A percentile compares a stretch with the other conserved stretches of the same genome.
Evolutionary conservation across 2,888 invertebrate species (phyloP).

Genomic region (Neoaliturus tenellus): DNA sequence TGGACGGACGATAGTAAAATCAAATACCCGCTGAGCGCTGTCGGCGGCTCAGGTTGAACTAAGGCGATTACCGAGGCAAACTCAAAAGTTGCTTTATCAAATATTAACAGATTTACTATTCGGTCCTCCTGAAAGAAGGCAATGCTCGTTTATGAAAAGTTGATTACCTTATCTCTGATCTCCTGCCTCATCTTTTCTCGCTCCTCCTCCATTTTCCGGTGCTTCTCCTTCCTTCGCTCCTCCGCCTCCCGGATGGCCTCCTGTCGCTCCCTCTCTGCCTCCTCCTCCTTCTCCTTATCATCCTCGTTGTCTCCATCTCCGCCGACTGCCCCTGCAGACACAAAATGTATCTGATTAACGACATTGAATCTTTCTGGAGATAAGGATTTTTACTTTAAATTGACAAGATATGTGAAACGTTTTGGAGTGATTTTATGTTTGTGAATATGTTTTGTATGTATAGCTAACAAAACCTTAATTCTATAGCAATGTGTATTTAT

Average conservation of each 20-base stretch:
- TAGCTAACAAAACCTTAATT: too few species aligned
- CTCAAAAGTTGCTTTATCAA: not conserved
- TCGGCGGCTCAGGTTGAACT: too few species aligned
- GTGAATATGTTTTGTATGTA: too few species aligned
- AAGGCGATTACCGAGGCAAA: too few species aligned
- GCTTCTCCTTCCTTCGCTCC: conserved; percentile 99
- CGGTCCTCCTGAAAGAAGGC: not conserved
- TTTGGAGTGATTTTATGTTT: too few species aligned
- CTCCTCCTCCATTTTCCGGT: conserved; percentile 99
- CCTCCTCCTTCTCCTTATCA: conserved; percentile 99
- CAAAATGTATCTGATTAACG: not conserved
- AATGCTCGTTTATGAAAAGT: conserved; percentile 64
- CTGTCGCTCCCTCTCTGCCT: conserved; percentile 97
- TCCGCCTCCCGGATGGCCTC: conserved; percentile 99
- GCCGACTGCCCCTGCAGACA: conserved; percentile 86
- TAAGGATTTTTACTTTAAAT: too few species aligned
- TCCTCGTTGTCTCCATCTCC: conserved; percentile 93
- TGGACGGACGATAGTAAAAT: too few species aligned
- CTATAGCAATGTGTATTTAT: too few species aligned
- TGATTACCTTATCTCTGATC: conserved; percentile 96
- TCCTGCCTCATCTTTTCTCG: conserved; percentile 99
- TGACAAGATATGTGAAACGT: too few species aligned
- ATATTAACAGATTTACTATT: not conserved
- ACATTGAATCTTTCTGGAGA: too few species aligned
- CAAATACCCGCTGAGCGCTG: too few species aligned